Evolutionary conservation across 2,888 invertebrate genomes (phyloP).

Genomic region (Gibbula magus): DNA sequence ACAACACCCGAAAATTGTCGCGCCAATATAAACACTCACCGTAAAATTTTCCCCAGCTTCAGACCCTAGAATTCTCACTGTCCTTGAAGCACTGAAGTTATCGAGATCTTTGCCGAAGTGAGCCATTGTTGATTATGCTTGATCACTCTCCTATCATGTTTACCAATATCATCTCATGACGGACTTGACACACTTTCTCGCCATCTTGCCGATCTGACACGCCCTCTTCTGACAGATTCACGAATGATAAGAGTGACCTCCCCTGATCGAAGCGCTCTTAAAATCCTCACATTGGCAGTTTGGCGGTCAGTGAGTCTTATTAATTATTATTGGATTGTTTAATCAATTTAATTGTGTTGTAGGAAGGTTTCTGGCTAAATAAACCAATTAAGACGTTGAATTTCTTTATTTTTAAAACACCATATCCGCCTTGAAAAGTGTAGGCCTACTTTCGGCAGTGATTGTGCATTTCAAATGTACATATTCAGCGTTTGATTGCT

Average conservation of each 20-base stretch:
- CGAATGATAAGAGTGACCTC: neutral
- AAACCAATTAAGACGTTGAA: too few relatives aligned
- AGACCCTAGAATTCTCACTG: slow-evolving; percentile 61
- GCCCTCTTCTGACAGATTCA: neutral
- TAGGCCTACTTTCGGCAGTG: too few relatives aligned
- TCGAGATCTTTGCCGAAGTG: slow-evolving; percentile 68
- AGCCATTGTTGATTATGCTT: slow-evolving; percentile 55
- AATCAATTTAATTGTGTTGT: too few relatives aligned
- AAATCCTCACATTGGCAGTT: neutral
- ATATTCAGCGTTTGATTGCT: too few relatives aligned
- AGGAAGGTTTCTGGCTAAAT: too few relatives aligned
- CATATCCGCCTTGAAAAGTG: too few relatives aligned
- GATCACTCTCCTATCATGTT: slow-evolving; percentile 1
- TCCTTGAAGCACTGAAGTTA: slow-evolving; percentile 60
- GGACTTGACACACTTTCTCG: neutral
- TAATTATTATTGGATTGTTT: too few relatives aligned
- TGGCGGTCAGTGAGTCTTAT: too few relatives aligned
- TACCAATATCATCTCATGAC: slow-evolving; percentile 3
- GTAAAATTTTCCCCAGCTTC: slow-evolving; percentile 69
- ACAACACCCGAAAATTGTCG: neutral
- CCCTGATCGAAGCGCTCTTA: neutral
- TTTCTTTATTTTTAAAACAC: too few relatives aligned
- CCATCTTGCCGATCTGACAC: neutral
- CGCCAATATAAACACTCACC: slow-evolving; percentile 43
- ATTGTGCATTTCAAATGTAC: too few relatives aligned